Percentiles rank a stretch among this genome's conserved stretches.
Conservation (phyloP, 2,797 vertebrate species). For the Hybognathus amarus region DNA sequence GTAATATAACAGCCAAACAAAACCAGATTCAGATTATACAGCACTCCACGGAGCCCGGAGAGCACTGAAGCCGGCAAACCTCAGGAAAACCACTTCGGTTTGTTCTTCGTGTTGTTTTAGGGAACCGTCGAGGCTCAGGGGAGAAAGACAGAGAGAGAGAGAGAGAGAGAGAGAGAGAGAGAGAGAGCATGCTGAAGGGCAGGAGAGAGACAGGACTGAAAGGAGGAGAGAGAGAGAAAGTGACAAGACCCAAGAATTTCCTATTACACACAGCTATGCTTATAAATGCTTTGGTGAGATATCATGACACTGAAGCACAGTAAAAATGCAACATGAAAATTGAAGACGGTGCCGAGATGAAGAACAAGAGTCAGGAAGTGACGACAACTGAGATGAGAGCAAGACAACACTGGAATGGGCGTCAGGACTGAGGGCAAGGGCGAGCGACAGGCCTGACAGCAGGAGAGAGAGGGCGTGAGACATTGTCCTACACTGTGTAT, state of each 20-base stretch:
- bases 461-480: conserved; percentile 5
- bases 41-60: conserved; percentile 47
- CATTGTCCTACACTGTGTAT: conserved; percentile 21
- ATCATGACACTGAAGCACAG: background rate
- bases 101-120: conserved; percentile 51
- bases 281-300: background rate
- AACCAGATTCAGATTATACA: conserved; percentile 52
- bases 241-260: background rate
- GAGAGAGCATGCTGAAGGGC: background rate
- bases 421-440: background rate
- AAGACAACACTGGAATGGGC: conserved; percentile 5
- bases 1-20: conserved; percentile 72
- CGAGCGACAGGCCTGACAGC: background rate
- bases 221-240: background rate
- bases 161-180: background rate
- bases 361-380: background rate
- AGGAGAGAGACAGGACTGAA: background rate
- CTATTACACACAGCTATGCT: conserved; percentile 1
- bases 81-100: conserved; percentile 52
- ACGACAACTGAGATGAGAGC: background rate
- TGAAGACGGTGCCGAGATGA: background rate
- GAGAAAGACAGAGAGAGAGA: conserved; percentile 11
- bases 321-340: background rate
- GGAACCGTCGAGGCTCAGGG: background rate
- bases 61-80: conserved; percentile 60